phyloP scores from a whole-genome alignment of 2,113 vertebrate species.

The Dissostichus mawsoni region DNA sequence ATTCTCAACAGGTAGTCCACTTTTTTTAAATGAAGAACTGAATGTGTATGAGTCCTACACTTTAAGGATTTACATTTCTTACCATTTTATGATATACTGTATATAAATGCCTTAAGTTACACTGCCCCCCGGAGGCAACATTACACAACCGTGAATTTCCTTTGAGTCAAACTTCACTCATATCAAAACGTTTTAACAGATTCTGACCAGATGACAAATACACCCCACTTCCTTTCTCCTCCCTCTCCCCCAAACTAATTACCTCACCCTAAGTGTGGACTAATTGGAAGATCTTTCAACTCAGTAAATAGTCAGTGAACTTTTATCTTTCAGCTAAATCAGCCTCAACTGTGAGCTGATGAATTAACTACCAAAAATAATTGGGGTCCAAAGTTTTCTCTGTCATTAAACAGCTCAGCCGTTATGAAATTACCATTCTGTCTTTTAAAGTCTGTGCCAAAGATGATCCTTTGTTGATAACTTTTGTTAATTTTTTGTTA shows the following conservation, averaged over 20 bases:
- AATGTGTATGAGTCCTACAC: neutral
- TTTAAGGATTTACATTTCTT: slow-evolving; percentile 1
- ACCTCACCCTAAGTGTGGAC: slow-evolving; percentile 29
- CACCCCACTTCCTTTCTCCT: neutral
- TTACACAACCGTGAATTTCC: slow-evolving; percentile 4
- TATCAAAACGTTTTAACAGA: slow-evolving; percentile 33
- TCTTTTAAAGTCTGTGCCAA: slow-evolving; percentile 6
- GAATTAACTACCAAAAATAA: slow-evolving; percentile 38
- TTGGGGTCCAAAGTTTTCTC: slow-evolving; percentile 50
- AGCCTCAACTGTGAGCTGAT: slow-evolving; percentile 39
- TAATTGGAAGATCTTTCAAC: slow-evolving; percentile 57
- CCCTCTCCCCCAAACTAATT: slow-evolving; percentile 11
- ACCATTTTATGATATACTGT: neutral
- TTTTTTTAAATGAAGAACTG: neutral
- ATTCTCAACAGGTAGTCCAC: neutral
- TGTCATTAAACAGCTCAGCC: slow-evolving; percentile 43
- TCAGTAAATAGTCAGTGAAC: slow-evolving; percentile 50
- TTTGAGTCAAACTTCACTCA: slow-evolving; percentile 67
- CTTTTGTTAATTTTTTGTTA: neutral
- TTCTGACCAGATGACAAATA: slow-evolving; percentile 60
- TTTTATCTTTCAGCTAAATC: slow-evolving; percentile 48
- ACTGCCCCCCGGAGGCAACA: slow-evolving; percentile 74
- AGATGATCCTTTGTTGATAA: slow-evolving; percentile 5
- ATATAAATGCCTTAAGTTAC: slow-evolving; percentile 15
- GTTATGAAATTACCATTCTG: slow-evolving; percentile 16